Base-by-base conservation (phyloP, 2,113 vertebrate species). In the Tenrec ecaudatus region DNA sequence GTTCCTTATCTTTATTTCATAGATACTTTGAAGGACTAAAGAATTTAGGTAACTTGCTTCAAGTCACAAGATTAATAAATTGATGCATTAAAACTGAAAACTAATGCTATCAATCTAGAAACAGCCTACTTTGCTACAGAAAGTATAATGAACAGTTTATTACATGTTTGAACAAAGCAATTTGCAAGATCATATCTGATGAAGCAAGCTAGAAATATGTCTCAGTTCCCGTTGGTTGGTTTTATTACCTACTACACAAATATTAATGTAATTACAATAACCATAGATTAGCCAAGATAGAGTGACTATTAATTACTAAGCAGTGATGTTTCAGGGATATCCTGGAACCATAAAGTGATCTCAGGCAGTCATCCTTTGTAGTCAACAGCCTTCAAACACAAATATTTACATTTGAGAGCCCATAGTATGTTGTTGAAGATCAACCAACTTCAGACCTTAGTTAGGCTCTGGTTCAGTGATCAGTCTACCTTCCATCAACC, bases 141-240 rank as follows among this genome's bases (percentile, higher is more conserved):
- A 75, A 38, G 8, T 62, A 36, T 77, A 86, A 73, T 83, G 86
- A 76, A 86, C 27, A 84, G 25, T 31, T 78, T 64, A 92, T 43
- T 75, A 84, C 3, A 68, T 43, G 64, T 89, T 87, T 75, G 83
- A 88, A 93, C 83, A 78, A 91, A 90, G 90, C 58, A 86, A 81
- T 81, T 84, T 87, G 17, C 68, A 62, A 92, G 19, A 53, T 85
- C n/a, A 85, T 91, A 89, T 78, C 71, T 93, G 36, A 84, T 68
- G 60, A 85, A 60, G n/a, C 79, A 91, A 88, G 38, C 82, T 89
- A 84, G n/a, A 83, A 85, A 43, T 77, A 57, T 40, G 11, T 47
- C 33, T 93, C 75, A 75, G n/a, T 82, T 92, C 57, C 84, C 82
- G 16, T 64, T 90, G 53, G n/a, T 27, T 88, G 15, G 15, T 66